Evolutionary conservation across 2,888 invertebrate species (phyloP).

Genomic region (Axea sp.): DNA sequence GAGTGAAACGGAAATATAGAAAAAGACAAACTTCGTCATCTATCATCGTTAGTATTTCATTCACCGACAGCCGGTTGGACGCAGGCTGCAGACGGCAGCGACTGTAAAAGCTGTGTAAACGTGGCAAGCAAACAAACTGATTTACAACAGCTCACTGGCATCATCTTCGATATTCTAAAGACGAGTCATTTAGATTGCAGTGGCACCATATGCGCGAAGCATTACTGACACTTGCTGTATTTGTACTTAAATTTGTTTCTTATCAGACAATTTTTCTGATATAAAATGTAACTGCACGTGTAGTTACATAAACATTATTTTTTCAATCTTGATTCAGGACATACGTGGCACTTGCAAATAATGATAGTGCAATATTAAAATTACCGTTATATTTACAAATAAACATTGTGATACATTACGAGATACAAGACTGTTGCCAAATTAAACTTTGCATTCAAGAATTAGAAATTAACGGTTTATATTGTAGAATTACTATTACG

Average conservation of each 20-base stretch:
- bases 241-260: conserved; percentile 38
- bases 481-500: too few relatives aligned
- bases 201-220: conserved; percentile 38
- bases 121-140: conserved; percentile 70
- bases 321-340: too few relatives aligned
- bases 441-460: too few relatives aligned
- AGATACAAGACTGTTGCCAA: too few relatives aligned
- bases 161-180: conserved; percentile 54
- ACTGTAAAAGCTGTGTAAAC: conserved; percentile 72
- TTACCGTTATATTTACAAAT: too few relatives aligned
- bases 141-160: conserved; percentile 47
- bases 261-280: conserved; percentile 8
- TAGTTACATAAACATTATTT: too few relatives aligned
- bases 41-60: conserved; percentile 75
- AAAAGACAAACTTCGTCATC: conserved; percentile 64
- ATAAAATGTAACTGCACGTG: too few relatives aligned
- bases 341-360: too few relatives aligned
- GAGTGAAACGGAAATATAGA: conserved; percentile 52
- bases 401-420: too few relatives aligned
- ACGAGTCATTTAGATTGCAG: conserved; percentile 52
- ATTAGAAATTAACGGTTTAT: too few relatives aligned
- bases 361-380: too few relatives aligned
- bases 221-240: conserved; percentile 43
- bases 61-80: conserved; percentile 67
- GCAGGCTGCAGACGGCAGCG: conserved; percentile 63